Evolutionary conservation across 2,888 invertebrate species (phyloP).

Genomic region (Ephialtes manifestator): DNA sequence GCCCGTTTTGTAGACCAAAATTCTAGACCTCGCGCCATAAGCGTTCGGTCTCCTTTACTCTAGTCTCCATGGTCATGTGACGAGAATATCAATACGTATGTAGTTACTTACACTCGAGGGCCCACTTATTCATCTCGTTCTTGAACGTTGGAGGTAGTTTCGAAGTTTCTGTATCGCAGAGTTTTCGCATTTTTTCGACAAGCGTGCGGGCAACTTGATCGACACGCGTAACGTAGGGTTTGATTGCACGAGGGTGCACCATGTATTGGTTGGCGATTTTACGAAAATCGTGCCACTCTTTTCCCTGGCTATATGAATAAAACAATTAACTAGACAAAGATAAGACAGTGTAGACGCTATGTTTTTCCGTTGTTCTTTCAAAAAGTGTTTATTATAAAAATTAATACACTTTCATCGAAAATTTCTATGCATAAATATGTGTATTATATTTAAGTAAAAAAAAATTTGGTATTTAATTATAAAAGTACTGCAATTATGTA

Average conservation of each 20-base stretch:
- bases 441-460: no score
- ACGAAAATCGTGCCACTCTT: constrained; percentile 94
- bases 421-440: no score
- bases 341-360: not conserved
- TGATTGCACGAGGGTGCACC: constrained; percentile 92
- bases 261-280: constrained; percentile 94
- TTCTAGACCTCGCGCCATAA: no score
- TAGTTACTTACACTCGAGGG: constrained; percentile 91
- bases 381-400: no score
- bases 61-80: no score
- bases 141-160: constrained; percentile 91
- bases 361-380: no score
- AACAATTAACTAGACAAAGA: not conserved
- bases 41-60: no score
- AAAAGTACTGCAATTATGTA: no score
- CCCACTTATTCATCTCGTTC: constrained; percentile 93
- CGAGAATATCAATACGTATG: constrained; percentile 5
- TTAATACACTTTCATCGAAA: no score
- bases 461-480: no score
- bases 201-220: constrained; percentile 93
- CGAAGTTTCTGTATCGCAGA: constrained; percentile 85
- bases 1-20: no score
- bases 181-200: constrained; percentile 88
- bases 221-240: constrained; percentile 91
- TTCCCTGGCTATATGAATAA: constrained; percentile 90